Evolutionary conservation across 2,888 invertebrate genomes (phyloP).

Genomic region (Leucophora obtusa): DNA sequence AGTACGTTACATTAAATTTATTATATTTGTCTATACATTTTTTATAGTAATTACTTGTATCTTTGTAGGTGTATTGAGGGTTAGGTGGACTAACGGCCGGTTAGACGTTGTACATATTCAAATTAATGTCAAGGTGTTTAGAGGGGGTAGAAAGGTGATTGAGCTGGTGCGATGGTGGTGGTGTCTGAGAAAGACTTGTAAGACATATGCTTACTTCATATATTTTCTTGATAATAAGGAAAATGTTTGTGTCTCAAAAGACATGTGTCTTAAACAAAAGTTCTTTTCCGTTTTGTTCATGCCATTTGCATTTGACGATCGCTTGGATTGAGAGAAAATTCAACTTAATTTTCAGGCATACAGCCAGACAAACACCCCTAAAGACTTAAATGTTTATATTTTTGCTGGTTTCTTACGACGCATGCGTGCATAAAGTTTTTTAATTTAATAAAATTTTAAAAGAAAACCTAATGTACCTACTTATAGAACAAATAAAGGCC

Average conservation of each 20-base stretch:
- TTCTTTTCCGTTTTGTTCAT: conserved; percentile 11
- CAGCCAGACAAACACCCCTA: conserved; percentile 44
- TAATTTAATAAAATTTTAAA: no score
- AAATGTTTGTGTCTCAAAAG: conserved; percentile 7
- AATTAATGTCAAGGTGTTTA: conserved; percentile 49
- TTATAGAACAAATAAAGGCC: no score
- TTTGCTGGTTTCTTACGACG: conserved; percentile 40
- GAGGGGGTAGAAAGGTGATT: conserved; percentile 15
- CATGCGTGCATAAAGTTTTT: conserved; percentile 61
- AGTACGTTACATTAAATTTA: conserved; percentile 65
- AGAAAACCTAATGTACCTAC: no score
- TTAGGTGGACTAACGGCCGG: neutral
- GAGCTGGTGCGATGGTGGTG: conserved; percentile 26
- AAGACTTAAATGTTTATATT: conserved; percentile 1
- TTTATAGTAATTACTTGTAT: conserved; percentile 22
- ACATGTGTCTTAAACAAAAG: conserved; percentile 46
- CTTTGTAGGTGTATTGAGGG: conserved; percentile 39
- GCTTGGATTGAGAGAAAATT: conserved; percentile 24
- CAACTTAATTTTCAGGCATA: conserved; percentile 7
- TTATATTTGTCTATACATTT: conserved; percentile 14
- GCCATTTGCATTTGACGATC: conserved; percentile 34
- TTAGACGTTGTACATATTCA: conserved; percentile 43
- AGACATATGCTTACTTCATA: conserved; percentile 51
- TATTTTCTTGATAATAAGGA: conserved; percentile 28
- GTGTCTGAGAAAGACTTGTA: conserved; percentile 41